Evolutionary conservation across 2,888 invertebrate species (phyloP), one percentile per base, ranked within the genome.

Genomic region (Orchestes rusci): DNA sequence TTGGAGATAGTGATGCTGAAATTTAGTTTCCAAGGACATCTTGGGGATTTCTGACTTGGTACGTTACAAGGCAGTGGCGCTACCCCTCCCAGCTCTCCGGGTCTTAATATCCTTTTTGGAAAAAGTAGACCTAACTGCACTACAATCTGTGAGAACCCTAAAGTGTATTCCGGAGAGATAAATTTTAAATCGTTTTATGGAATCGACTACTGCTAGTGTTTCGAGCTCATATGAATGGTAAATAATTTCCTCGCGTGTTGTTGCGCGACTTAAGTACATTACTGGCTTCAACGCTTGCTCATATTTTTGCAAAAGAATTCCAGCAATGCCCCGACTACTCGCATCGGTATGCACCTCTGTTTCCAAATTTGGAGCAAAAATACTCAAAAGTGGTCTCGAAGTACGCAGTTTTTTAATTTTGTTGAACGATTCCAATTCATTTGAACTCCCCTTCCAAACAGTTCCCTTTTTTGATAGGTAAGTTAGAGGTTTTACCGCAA

Each of bases 211-310:
- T 1, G 64, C 62, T 10, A 67, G 45, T 2, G 53, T 53, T 39
- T 68, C 62, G 12, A 59, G 43, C 18, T 66, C 65, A 13, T 57
- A 57, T 2, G 55, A 55, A 29, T 58, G 57, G 27, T 53, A 53
- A 23, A 42, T 8, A 20, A 30, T 32, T 41, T 52, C 42, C 12
- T 37, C 37, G 3, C 8, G 16, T 2, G 34, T 48, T 7, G 50
- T 53, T 16, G 28, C 18, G 19, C 48, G 20, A 33, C 52, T 53
- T 28, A 36, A 50, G 40, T 34, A 53, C n/a, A 28, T 10, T 13
- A 53, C 41, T n/a, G 51, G 51, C 39, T 40, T 40, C n/a, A 42
- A 8, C 2, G 16, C 18, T 3, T 27, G 12, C 1, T 8, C 18
- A 13, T 39, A 15, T 20, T 28, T 33, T 27, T 52, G 52, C 10